Conservation (phyloP, 2,888 invertebrate species). For the Epirrhoe alternata region DNA sequence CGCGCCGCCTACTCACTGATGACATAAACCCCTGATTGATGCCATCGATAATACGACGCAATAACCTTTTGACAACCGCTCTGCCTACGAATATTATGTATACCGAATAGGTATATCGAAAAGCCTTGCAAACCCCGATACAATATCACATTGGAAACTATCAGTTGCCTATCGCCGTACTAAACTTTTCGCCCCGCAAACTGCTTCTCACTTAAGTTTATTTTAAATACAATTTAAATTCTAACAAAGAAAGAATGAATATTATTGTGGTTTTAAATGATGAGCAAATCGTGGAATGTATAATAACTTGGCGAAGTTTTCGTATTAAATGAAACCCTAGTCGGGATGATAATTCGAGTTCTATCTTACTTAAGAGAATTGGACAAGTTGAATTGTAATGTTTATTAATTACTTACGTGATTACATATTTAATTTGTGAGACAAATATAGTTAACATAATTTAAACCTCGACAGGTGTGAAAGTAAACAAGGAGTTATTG, state of each 20-base stretch:
- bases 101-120: not conserved
- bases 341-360: conserved; percentile 1
- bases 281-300: conserved; percentile 2
- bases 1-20: conserved; percentile 40
- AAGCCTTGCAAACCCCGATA: not conserved
- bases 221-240: not conserved
- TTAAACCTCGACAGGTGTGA: not conserved
- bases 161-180: conserved; percentile 8
- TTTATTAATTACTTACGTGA: not conserved
- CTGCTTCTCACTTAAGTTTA: not conserved
- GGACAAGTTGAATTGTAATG: conserved; percentile 8
- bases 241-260: conserved; percentile 13
- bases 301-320: conserved; percentile 15
- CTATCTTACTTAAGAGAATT: conserved; percentile 13
- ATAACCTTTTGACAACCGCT: conserved; percentile 43
- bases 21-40: conserved; percentile 54
- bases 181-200: conserved; percentile 1
- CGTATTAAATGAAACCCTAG: conserved; percentile 5
- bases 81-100: conserved; percentile 1
- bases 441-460: not conserved
- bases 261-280: conserved; percentile 7
- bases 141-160: not conserved
- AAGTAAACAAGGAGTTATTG: not conserved
- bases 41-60: conserved; percentile 53
- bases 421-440: not conserved